Evolutionary conservation across 2,888 invertebrate species (phyloP), one percentile per base, ranked within the genome.

Genomic region (Saturnia japonica): DNA sequence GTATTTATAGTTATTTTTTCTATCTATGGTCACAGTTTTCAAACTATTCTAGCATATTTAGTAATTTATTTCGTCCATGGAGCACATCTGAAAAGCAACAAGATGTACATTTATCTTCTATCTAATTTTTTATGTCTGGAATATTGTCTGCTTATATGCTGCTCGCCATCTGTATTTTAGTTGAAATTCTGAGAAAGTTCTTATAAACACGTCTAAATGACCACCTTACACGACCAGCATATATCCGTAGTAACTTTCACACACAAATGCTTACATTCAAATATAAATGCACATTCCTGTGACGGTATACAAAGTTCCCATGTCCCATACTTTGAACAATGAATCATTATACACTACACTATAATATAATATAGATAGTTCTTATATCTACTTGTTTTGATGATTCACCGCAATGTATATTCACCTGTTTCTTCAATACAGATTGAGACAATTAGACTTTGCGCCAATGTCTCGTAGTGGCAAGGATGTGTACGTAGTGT

Each of bases 321-420:
- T 86, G 79, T 78, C 77, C 79, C 78, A 78, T 80, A 81, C 79
- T 71, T 74, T 80, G 81, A 81, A 81, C 82, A 82, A 75, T 86
- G 83, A 86, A 74, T 77, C 78, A 79, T 76, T 70, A 72, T 69
- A 71, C 73, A 73, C 25, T 4, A 12, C 28, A 19, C 6, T 16
- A 60, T 28, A 60, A 60, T 6, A 60, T 76, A 80, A 74, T 73
- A 74, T 34, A 34, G 2, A 34, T 73, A 68, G 57, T 51, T 0
- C 2, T 3, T 57, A 19, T 62, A 64, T n/a, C 16, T n/a, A 40
- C 16, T 40, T 64, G 40, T 62, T 40, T 40, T 7, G 68, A 78
- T 85, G 85, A 85, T 70, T 86, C 83, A 86, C 67, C 42, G 74
- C 70, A 74, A 74, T 72, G 77, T 74, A 78, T 79, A 70, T 79